Conservation (phyloP, 2,888 invertebrate genomes). For the Pristionchus arcanus region DNA sequence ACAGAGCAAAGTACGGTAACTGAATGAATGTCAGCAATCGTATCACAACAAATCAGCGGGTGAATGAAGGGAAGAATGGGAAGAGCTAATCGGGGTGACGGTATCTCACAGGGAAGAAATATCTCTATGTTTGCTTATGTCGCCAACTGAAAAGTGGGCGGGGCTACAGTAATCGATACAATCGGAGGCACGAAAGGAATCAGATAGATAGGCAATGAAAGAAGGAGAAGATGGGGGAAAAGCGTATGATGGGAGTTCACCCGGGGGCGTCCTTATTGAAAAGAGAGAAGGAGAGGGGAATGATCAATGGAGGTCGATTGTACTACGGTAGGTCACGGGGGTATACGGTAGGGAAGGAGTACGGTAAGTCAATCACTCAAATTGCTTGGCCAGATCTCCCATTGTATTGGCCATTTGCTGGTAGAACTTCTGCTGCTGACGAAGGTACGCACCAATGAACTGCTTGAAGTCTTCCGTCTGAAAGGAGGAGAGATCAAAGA, state of each 20-base stretch:
- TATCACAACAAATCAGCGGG: conserved; percentile 29
- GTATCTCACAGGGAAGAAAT: conserved; percentile 5
- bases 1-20: conserved; percentile 35
- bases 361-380: conserved; percentile 48
- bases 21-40: conserved; percentile 37
- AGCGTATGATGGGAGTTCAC: conserved; percentile 18
- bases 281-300: not conserved
- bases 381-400: conserved; percentile 65
- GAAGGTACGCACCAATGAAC: conserved; percentile 90
- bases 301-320: not conserved
- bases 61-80: not conserved
- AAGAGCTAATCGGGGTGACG: not conserved
- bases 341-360: not conserved
- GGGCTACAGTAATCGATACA: conserved; percentile 12
- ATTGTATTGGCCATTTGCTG: conserved; percentile 83
- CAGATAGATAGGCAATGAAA: not conserved
- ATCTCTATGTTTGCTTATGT: not conserved
- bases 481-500: conserved; percentile 5
- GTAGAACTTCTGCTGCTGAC: conserved; percentile 93
- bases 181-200: not conserved
- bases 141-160: not conserved
- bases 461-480: conserved; percentile 90
- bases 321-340: conserved; percentile 40
- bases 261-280: conserved; percentile 3
- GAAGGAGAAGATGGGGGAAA: not conserved